Evolutionary conservation across 2,113 vertebrate genomes (phyloP).

Genomic region (Xyliphius kryptos): DNA sequence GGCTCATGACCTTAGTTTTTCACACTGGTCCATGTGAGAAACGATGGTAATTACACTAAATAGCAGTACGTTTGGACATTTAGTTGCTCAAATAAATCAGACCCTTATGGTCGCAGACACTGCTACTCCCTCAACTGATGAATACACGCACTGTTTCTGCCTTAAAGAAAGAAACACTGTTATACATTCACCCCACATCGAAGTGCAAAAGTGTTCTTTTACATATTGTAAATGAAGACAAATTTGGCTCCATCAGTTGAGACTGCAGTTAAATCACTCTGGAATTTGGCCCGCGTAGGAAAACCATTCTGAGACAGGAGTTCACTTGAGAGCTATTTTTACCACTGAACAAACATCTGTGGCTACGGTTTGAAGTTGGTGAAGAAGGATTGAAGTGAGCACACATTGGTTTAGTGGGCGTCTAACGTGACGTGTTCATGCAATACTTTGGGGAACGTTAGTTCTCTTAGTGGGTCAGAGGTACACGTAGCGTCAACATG

Average conservation of each 20-base stretch:
- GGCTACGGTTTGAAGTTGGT: conserved; percentile 8
- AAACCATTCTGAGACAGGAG: conserved; percentile 1
- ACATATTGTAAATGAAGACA: conserved; percentile 5
- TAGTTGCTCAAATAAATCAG: not conserved
- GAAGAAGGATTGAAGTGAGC: conserved; percentile 17
- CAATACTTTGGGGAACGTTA: not conserved
- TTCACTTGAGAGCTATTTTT: conserved; percentile 23
- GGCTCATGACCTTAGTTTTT: not conserved
- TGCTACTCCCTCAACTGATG: not conserved
- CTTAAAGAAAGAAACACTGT: not conserved
- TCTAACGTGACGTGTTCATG: not conserved
- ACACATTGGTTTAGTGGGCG: not conserved
- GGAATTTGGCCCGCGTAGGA: not conserved
- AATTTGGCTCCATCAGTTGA: conserved; percentile 2
- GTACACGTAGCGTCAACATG: not conserved
- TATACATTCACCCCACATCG: not conserved
- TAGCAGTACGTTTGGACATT: not conserved
- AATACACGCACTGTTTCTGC: conserved; percentile 35
- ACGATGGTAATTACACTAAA: not conserved
- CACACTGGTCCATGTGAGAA: not conserved
- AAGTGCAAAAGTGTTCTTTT: not conserved
- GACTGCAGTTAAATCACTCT: not conserved
- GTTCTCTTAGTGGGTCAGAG: not conserved
- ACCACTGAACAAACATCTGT: conserved; percentile 1
- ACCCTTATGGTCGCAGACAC: not conserved